phyloP scores from a whole-genome alignment of 1,140 invertebrate genomes.

The Oedothorax gibbosus region DNA sequence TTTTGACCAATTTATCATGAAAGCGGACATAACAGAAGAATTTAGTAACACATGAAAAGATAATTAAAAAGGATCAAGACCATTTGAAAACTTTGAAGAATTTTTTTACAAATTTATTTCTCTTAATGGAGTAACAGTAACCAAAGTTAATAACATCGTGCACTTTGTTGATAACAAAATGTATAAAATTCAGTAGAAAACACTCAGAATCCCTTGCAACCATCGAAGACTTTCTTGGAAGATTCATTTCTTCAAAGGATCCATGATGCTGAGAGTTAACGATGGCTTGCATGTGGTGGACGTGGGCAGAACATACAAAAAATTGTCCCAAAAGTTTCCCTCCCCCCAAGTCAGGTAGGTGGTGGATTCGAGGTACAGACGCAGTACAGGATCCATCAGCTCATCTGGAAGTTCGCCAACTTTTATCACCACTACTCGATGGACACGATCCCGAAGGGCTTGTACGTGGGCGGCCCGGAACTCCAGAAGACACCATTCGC shows the following conservation, averaged over 20 bases:
- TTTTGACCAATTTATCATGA: too few relatives aligned
- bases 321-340: constrained; percentile 93
- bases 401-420: constrained; percentile 64
- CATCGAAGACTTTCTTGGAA: neutral
- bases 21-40: too few relatives aligned
- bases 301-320: constrained; percentile 84
- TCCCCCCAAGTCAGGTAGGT: constrained; percentile 92
- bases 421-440: constrained; percentile 65
- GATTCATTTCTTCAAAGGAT: neutral
- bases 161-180: too few relatives aligned
- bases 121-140: too few relatives aligned
- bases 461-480: constrained; percentile 65
- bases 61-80: too few relatives aligned
- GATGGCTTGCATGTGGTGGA: neutral
- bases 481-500: constrained; percentile 67
- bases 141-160: too few relatives aligned
- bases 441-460: constrained; percentile 64
- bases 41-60: too few relatives aligned
- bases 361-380: constrained; percentile 91
- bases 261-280: too few relatives aligned
- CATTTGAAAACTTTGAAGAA: too few relatives aligned
- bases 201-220: neutral
- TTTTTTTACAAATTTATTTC: too few relatives aligned
- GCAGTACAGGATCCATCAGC: constrained; percentile 81
- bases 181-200: too few relatives aligned